Percentiles rank a stretch among this genome's conserved stretches.
Evolutionary conservation across 53 echinoderm and acorn worm genomes (phyloP).

Genomic region (Stichopus horrens): DNA sequence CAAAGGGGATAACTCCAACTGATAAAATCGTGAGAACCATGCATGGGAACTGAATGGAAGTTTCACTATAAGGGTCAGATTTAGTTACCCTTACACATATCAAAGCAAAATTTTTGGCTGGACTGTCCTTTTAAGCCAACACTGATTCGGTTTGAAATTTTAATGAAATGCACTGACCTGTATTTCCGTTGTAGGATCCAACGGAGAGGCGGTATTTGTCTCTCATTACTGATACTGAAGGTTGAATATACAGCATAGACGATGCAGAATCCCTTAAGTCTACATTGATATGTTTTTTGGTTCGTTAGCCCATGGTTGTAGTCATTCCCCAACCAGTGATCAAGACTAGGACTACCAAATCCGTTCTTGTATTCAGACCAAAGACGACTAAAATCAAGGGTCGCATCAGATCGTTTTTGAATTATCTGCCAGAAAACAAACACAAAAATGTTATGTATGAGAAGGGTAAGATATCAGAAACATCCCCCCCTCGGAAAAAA

Average conservation of each 20-base stretch:
- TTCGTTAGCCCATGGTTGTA: neutral
- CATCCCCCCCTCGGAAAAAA: too few relatives aligned
- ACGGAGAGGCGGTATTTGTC: neutral
- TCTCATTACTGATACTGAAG: neutral
- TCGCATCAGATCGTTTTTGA: neutral
- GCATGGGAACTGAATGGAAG: too few relatives aligned
- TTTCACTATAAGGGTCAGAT: too few relatives aligned
- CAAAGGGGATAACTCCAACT: too few relatives aligned
- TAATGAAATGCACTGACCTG: neutral
- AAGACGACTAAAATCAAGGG: neutral
- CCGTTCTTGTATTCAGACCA: constrained; percentile 12
- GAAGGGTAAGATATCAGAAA: too few relatives aligned
- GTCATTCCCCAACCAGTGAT: constrained; percentile 1
- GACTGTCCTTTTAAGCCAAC: too few relatives aligned
- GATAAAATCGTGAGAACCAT: too few relatives aligned
- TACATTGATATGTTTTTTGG: neutral
- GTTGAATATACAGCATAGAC: neutral
- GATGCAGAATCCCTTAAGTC: neutral
- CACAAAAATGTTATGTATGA: too few relatives aligned
- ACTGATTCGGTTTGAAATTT: too few relatives aligned
- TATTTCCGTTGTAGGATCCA: neutral
- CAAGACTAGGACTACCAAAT: neutral
- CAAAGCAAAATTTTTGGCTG: too few relatives aligned
- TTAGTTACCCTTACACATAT: too few relatives aligned
- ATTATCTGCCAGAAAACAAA: neutral